phyloP scores from a whole-genome alignment of 1,140 invertebrate genomes.

The Kradibia gibbosae region DNA sequence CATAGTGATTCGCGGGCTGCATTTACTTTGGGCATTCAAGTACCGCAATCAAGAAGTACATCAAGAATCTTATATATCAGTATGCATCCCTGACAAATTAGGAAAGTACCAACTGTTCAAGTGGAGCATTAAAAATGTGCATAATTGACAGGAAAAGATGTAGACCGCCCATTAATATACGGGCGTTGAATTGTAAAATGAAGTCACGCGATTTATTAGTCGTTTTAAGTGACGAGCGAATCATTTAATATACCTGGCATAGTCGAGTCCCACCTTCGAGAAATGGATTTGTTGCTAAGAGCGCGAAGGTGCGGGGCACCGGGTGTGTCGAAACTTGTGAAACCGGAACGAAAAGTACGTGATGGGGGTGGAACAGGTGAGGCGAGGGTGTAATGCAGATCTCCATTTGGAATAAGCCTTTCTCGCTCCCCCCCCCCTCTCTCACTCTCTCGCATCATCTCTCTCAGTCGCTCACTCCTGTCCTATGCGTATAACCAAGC shows the following conservation, averaged over 20 bases:
- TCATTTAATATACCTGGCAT: constrained; percentile 39
- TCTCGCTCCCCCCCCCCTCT: constrained; percentile 43
- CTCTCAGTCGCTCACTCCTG: no score
- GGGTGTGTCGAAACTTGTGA: constrained; percentile 59
- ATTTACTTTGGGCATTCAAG: constrained; percentile 14
- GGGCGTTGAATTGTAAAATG: constrained; percentile 41
- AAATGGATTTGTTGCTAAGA: constrained; percentile 48
- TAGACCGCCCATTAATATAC: constrained; percentile 39
- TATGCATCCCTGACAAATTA: constrained; percentile 26
- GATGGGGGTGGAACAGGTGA: constrained; percentile 52
- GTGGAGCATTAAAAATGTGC: constrained; percentile 36
- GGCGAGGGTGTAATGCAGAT: constrained; percentile 71
- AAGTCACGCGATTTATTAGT: constrained; percentile 40
- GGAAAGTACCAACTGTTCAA: constrained; percentile 33
- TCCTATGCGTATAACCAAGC: not conserved
- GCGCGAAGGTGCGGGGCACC: constrained; percentile 26
- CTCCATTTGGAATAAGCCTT: constrained; percentile 73
- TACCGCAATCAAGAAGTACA: no score
- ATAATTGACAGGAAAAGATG: constrained; percentile 45
- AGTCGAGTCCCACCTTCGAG: not conserved
- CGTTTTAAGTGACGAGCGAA: constrained; percentile 45
- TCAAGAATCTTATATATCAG: not conserved
- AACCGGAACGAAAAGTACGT: constrained; percentile 61
- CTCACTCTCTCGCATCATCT: no score
- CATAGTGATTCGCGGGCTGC: constrained; percentile 34